A percentile compares a stretch with the other conserved stretches of the same genome.
phyloP scores from a whole-genome alignment of 2,113 vertebrate species.

The Catharus bicknelli region DNA sequence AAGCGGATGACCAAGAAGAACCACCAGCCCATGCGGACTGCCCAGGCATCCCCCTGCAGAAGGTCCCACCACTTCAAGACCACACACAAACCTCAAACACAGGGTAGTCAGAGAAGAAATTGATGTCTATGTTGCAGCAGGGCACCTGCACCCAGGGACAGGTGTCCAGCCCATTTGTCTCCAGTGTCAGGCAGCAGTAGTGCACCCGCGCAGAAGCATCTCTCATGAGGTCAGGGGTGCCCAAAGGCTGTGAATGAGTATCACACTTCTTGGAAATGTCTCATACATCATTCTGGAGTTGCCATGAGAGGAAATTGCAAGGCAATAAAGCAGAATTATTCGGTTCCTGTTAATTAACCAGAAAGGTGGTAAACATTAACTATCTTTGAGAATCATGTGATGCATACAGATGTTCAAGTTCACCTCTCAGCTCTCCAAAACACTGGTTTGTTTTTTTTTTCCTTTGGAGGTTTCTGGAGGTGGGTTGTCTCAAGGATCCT shows the following conservation, averaged over 20 bases:
- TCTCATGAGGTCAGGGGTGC: not conserved
- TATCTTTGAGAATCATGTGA: not conserved
- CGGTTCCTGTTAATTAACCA: constrained; percentile 10
- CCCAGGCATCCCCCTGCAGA: not conserved
- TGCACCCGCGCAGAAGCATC: not conserved
- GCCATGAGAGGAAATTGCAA: not conserved
- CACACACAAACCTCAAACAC: not conserved
- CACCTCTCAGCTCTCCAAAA: not conserved
- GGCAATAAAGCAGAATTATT: constrained; percentile 3
- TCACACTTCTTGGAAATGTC: not conserved
- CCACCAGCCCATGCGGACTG: rapidly evolving
- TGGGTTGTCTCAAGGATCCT: not conserved
- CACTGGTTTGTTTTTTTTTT: rapidly evolving
- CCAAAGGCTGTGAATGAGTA: not conserved
- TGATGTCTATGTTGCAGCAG: rapidly evolving
- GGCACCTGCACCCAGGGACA: not conserved
- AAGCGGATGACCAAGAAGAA: not conserved
- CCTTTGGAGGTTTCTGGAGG: not conserved
- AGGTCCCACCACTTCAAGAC: not conserved
- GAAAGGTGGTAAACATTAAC: constrained; percentile 28
- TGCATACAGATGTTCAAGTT: not conserved
- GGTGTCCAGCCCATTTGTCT: not conserved
- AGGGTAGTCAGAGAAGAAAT: not conserved
- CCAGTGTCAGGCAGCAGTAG: rapidly evolving
- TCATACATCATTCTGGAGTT: not conserved